Base-by-base conservation (phyloP, 2,888 invertebrate species). In the Drosophila anomelani region DNA sequence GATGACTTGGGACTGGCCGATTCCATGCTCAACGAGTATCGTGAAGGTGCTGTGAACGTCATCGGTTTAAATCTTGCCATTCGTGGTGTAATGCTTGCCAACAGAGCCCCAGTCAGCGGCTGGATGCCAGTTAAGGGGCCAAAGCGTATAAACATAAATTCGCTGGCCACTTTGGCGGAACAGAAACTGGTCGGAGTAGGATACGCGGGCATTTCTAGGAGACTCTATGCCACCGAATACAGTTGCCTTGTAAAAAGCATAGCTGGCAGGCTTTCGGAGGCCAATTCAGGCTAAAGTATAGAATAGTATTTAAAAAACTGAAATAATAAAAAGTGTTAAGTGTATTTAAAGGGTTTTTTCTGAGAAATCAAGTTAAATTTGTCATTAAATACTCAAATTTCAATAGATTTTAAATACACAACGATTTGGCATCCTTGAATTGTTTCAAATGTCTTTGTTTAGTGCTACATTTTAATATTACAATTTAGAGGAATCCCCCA, bases 71-170 rank as follows among this genome's bases (percentile, higher is more conserved):
- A 95, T 90, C 93, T 94, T 26, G 93, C 94, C 23, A 93, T 96
- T 20, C 94, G 96, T 56, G 95, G 96, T 29, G 91, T 96, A 29
- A 96, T 97, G 96, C 92, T 95, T 7, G 92, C 94, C 26, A 97
- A 97, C 92, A 93, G 94, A 88, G 93, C 94, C 29, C 95, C 95
- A 17, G 93, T 95, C 2, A 94, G 94, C 15, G 95, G 95, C 38
- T 96, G 96, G 96, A 95, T 95, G 92, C 96, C 96, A 61, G 95
- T 96, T 0, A 94, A 94, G 80, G 95, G 94, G 7, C 86, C 91
- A 51, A 91, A 89, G 58, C 86, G 89, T 0, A 17, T 79, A 2
- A 74, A 63, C 2, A n/a, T 43, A 6, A 23, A 70, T 4, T 39
- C 79, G 0, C 55, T 63, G 29, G 41, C 70, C 10, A 57, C 75